phyloP scores from a whole-genome alignment of 2,888 invertebrate species.

The Branchipolynoe longqiensis region DNA sequence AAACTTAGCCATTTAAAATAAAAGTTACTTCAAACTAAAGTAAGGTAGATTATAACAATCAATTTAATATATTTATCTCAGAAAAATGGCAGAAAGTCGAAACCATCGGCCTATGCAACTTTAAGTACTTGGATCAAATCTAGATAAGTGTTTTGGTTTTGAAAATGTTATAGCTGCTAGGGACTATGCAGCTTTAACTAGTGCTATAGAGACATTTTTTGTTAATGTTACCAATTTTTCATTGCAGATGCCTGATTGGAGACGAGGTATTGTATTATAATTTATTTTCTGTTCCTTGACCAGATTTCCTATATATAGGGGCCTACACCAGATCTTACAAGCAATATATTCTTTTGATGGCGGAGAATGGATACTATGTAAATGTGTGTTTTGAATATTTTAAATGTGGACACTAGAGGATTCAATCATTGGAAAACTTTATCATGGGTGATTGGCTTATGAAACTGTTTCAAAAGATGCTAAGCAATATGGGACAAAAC shows the following conservation, averaged over 20 bases:
- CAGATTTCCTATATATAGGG: not conserved
- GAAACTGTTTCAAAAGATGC: no score
- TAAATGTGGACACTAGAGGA: not conserved
- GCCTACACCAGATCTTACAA: no score
- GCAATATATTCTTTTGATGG: no score
- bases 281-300: not conserved
- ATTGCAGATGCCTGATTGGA: constrained; percentile 77
- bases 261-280: constrained; percentile 74
- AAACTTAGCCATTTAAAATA: no score
- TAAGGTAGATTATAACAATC: no score
- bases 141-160: not conserved
- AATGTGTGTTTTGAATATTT: no score
- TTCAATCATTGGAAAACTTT: not conserved
- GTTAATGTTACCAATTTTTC: not conserved
- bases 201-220: not conserved
- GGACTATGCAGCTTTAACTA: not conserved
- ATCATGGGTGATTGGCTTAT: not conserved
- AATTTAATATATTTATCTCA: no score
- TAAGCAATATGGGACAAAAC: no score
- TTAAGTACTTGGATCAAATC: not conserved
- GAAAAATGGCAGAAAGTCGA: no score
- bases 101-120: no score
- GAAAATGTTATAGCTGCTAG: not conserved
- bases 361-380: no score
- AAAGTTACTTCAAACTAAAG: no score